Conservation (phyloP, 2,113 vertebrate genomes). For the Lasiurus cinereus region DNA sequence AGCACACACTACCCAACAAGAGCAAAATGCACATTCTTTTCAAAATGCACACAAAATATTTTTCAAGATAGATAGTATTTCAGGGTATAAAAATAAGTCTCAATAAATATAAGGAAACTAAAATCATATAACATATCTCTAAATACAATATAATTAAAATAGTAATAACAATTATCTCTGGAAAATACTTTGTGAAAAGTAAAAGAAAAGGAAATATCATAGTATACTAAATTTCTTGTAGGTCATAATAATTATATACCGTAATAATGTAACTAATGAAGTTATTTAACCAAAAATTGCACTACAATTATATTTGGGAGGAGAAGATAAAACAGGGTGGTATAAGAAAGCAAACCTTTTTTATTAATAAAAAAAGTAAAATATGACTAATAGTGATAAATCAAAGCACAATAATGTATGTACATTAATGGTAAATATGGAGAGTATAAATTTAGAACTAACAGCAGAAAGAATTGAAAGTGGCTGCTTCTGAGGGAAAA, state of each 20-base stretch:
- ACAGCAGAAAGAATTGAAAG: neutral
- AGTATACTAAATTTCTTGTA: neutral
- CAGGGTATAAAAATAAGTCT: neutral
- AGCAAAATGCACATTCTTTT: conserved; percentile 3
- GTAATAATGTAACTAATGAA: neutral
- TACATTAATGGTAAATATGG: neutral
- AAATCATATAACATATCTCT: neutral
- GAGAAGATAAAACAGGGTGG: neutral
- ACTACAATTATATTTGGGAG: neutral
- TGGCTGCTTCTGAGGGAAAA: neutral
- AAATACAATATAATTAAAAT: neutral
- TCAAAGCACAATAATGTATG: neutral
- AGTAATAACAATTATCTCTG: conserved; percentile 38
- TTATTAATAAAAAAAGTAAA: neutral
- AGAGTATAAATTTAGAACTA: conserved; percentile 13
- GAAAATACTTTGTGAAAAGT: neutral
- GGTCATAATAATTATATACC: neutral
- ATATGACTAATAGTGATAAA: neutral
- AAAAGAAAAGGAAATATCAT: neutral
- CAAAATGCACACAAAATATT: conserved; percentile 1
- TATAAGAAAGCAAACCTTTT: conserved; percentile 5
- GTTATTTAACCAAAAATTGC: conserved; percentile 43
- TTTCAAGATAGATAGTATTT: neutral
- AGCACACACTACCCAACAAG: neutral
- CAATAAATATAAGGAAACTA: neutral